Evolutionary conservation across 2,113 vertebrate genomes (phyloP).

Genomic region (Saguinus midas): DNA sequence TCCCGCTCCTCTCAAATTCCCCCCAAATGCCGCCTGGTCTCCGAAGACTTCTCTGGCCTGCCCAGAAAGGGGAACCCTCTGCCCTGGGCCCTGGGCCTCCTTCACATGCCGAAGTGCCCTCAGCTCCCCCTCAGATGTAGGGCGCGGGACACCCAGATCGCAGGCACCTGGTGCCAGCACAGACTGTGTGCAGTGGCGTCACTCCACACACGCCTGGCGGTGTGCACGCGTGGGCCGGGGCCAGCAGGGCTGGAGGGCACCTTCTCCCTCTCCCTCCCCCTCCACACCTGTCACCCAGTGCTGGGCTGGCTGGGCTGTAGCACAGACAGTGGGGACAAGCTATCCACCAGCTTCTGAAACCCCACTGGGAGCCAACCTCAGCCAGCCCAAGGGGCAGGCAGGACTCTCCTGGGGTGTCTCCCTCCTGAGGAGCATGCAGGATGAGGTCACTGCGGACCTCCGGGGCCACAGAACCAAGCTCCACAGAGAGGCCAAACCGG

Average conservation of each 20-base stretch:
- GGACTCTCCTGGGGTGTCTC: not conserved
- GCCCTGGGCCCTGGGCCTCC: not conserved
- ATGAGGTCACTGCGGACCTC: not conserved
- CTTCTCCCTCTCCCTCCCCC: too few species aligned
- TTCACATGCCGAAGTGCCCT: not conserved
- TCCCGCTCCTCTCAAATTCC: not conserved
- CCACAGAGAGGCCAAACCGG: not conserved
- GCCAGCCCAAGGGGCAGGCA: not conserved
- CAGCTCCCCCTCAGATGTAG: too few species aligned
- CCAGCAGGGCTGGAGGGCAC: not conserved
- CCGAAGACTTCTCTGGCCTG: not conserved
- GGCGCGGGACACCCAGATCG: too few species aligned
- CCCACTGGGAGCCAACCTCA: fast-evolving
- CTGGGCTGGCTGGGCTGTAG: not conserved
- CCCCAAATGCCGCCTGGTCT: fast-evolving
- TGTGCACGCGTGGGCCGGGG: fast-evolving
- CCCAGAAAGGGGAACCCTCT: not conserved
- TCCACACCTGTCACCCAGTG: not conserved
- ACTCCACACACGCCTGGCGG: too few species aligned
- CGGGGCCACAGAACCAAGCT: not conserved
- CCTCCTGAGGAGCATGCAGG: not conserved
- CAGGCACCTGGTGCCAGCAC: too few species aligned
- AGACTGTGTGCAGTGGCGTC: too few species aligned
- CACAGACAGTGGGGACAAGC: not conserved
- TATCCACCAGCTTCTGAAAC: not conserved